Percentiles rank a stretch among this genome's conserved stretches.
phyloP scores from a whole-genome alignment of 2,113 vertebrate species.

The Atlantisia rogersi region DNA sequence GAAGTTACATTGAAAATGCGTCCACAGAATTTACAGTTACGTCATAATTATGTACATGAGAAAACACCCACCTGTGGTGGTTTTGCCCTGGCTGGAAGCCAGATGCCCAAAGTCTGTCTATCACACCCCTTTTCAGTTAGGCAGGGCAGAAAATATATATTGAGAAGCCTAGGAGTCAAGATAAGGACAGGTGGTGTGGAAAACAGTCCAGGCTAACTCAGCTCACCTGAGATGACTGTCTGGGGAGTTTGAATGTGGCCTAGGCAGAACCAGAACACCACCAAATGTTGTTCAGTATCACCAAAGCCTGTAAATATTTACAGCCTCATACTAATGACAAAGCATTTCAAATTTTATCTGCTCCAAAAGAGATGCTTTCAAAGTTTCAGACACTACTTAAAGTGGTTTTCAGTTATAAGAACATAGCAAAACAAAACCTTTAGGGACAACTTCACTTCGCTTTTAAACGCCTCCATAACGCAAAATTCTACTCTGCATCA shows the following conservation, averaged over 20 bases:
- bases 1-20: neutral
- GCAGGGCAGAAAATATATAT: too few species aligned
- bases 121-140: too few species aligned
- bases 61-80: neutral
- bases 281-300: neutral
- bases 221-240: too few species aligned
- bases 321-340: neutral
- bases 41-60: neutral
- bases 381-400: neutral
- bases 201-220: too few species aligned
- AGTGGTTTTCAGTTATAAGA: neutral
- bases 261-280: too few species aligned
- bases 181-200: too few species aligned
- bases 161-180: too few species aligned
- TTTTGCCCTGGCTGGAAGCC: too few species aligned
- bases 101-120: too few species aligned
- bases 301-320: neutral
- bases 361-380: neutral
- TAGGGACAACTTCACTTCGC: neutral
- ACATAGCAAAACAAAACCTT: fast-evolving
- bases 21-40: fast-evolving
- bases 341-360: fast-evolving
- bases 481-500: neutral
- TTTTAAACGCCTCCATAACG: fast-evolving
- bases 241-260: too few species aligned